Percentiles rank a stretch among this genome's conserved stretches.
phyloP scores from a whole-genome alignment of 2,113 vertebrate species.

The Dasyornis broadbenti region DNA sequence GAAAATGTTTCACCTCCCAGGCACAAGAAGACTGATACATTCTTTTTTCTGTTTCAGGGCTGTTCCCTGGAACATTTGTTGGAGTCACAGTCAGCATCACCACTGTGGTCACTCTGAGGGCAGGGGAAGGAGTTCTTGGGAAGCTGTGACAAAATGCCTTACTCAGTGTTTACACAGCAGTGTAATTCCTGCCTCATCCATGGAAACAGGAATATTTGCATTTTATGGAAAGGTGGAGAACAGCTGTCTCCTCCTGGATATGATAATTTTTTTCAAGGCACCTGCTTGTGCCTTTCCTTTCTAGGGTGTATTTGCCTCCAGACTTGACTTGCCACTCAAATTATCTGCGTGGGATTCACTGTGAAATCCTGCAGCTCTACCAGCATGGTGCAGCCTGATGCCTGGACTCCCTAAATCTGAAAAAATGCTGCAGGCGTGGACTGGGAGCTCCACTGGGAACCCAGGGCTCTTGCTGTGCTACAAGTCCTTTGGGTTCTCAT shows the following conservation, averaged over 20 bases:
- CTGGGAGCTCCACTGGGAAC: neutral
- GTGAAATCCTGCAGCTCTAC: neutral
- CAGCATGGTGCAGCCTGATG: neutral
- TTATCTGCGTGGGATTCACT: rapidly evolving
- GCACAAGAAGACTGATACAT: neutral
- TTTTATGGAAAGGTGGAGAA: rapidly evolving
- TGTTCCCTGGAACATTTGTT: neutral
- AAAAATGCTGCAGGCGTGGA: neutral
- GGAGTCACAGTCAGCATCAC: neutral
- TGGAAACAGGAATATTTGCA: neutral
- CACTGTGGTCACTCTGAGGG: neutral
- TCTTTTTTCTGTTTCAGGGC: neutral
- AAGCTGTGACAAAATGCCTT: neutral
- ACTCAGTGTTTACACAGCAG: neutral
- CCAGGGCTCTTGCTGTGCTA: neutral
- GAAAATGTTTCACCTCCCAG: neutral
- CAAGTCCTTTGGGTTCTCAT: neutral
- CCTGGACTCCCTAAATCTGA: neutral
- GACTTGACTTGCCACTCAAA: neutral
- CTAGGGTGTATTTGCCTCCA: neutral
- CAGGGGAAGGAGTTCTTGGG: neutral
- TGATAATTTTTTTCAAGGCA: neutral
- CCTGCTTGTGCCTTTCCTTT: rapidly evolving
- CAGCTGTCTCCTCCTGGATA: rapidly evolving
- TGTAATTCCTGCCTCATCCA: neutral